Conservation (phyloP, 2,888 invertebrate species). For the Dermolepida albohirtum region DNA sequence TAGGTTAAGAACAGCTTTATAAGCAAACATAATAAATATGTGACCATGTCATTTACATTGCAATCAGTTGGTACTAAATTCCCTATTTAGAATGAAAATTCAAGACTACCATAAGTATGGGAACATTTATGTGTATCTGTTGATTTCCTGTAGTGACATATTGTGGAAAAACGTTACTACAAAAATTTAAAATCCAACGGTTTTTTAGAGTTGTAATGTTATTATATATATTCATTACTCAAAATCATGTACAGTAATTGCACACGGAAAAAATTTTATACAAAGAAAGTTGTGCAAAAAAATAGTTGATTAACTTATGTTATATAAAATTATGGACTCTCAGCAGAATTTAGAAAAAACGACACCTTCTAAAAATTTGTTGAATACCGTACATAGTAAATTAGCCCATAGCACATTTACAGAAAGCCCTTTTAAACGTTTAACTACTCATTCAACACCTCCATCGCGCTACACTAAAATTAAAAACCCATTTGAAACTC, state of each 20-base stretch:
- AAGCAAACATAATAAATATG: too few relatives aligned
- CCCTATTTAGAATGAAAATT: neutral
- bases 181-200: conserved; percentile 37
- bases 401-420: conserved; percentile 45
- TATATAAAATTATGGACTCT: conserved; percentile 46
- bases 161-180: conserved; percentile 41
- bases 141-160: neutral
- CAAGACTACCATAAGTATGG: neutral
- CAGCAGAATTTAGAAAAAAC: conserved; percentile 40
- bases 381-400: conserved; percentile 46
- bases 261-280: neutral
- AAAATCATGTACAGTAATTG: conserved; percentile 20
- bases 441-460: conserved; percentile 68
- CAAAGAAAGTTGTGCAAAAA: conserved; percentile 24
- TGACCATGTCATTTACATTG: too few relatives aligned
- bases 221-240: too few relatives aligned
- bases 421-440: conserved; percentile 61
- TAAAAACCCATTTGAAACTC: conserved; percentile 77
- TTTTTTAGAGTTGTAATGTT: neutral
- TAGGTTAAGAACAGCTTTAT: too few relatives aligned
- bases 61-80: neutral
- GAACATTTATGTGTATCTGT: conserved; percentile 1
- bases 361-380: conserved; percentile 42
- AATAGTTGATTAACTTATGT: conserved; percentile 44
- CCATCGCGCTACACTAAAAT: conserved; percentile 71